These are phyloP conservation scores for Chelon auratus DNA, from an alignment of 2,797 vertebrate genomes.

Conservation along the genomic window DNA sequence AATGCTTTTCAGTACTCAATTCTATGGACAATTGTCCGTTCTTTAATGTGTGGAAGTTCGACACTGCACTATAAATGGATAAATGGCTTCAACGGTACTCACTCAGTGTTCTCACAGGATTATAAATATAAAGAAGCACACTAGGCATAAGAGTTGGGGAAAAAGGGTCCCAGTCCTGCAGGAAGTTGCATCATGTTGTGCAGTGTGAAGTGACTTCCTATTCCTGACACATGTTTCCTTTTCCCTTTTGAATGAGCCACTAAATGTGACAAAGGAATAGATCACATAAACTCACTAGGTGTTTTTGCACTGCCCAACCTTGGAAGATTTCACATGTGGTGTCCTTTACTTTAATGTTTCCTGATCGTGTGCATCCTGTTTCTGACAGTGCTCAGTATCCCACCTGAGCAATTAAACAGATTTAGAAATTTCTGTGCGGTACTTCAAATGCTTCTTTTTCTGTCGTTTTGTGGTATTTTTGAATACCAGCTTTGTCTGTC, in stretches of 20 bases:
- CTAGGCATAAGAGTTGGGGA: background rate
- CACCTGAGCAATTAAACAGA: conserved; percentile 39
- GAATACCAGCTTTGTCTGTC: background rate
- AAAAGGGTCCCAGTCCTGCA: background rate
- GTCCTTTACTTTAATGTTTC: conserved; percentile 58
- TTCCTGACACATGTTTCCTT: conserved; percentile 50
- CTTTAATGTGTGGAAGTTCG: background rate
- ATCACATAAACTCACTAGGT: conserved; percentile 39
- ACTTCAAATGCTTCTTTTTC: no score
- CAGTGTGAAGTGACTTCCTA: conserved; percentile 49
- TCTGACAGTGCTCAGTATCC: conserved; percentile 24
- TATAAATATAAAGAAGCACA: background rate
- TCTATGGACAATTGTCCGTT: background rate
- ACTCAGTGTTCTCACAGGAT: background rate
- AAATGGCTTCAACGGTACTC: background rate
- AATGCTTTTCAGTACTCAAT: background rate
- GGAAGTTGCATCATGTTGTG: conserved; percentile 44
- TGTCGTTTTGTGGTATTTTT: background rate
- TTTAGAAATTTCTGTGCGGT: background rate
- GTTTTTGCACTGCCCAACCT: conserved; percentile 22
- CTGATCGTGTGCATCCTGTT: conserved; percentile 61
- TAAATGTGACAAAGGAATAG: conserved; percentile 29
- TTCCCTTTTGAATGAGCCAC: conserved; percentile 27
- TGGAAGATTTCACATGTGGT: conserved; percentile 47
- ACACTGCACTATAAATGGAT: background rate